phyloP scores from a whole-genome alignment of 2,888 invertebrate genomes.

The Pseudococcus jackbeardsleyi region DNA sequence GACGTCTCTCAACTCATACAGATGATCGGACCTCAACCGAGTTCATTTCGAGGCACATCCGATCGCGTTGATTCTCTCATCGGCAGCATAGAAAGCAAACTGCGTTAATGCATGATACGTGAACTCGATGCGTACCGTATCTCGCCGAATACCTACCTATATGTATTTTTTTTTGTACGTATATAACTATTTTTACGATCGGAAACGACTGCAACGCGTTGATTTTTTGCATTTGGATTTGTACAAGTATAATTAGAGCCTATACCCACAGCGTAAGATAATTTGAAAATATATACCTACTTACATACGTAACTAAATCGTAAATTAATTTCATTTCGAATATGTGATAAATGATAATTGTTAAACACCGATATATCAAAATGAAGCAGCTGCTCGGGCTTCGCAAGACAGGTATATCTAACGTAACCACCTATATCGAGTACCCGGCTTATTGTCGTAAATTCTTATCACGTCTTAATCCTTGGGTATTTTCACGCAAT shows the following conservation, averaged over 20 bases:
- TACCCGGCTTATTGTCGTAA: neutral
- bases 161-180: neutral
- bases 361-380: too few relatives aligned
- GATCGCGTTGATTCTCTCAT: slow-evolving; percentile 85
- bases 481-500: slow-evolving; percentile 21
- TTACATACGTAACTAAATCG: too few relatives aligned
- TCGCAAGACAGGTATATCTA: neutral
- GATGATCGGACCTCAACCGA: slow-evolving; percentile 91
- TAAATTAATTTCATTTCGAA: too few relatives aligned
- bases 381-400: neutral
- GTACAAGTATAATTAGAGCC: neutral
- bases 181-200: neutral
- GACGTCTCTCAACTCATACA: slow-evolving; percentile 91
- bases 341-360: too few relatives aligned
- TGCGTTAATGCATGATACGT: neutral
- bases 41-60: slow-evolving; percentile 85
- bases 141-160: neutral
- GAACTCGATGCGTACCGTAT: too few relatives aligned
- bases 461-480: slow-evolving; percentile 26
- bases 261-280: neutral
- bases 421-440: neutral
- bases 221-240: slow-evolving; percentile 24
- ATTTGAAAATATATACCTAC: neutral
- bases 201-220: neutral
- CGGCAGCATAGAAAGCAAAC: slow-evolving; percentile 75